Conservation (phyloP, 2,888 invertebrate species). For the Mythimna pallens region DNA sequence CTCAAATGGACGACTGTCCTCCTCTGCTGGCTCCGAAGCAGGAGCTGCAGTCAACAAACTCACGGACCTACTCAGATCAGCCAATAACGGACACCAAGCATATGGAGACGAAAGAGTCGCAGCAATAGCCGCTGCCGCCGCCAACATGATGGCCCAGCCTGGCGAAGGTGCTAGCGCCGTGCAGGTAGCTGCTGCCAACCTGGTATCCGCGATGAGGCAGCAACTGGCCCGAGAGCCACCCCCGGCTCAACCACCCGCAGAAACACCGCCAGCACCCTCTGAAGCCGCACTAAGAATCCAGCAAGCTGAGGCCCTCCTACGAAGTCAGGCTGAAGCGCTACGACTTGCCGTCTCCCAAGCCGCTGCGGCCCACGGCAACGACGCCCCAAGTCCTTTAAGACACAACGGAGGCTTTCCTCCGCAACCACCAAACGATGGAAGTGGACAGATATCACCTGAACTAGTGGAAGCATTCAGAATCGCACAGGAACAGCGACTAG, state of each 20-base stretch:
- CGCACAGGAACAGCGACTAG: conserved; percentile 94
- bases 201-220: conserved; percentile 94
- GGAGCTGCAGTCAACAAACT: conserved; percentile 92
- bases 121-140: conserved; percentile 93
- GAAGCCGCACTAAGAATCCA: conserved; percentile 94
- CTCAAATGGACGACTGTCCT: conserved; percentile 95
- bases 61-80: conserved; percentile 90
- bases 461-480: conserved; percentile 93
- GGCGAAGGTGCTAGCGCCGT: conserved; percentile 92
- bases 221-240: conserved; percentile 88
- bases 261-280: conserved; percentile 94
- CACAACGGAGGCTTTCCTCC: conserved; percentile 88
- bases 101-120: conserved; percentile 93
- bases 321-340: conserved; percentile 96
- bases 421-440: conserved; percentile 81
- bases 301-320: conserved; percentile 94
- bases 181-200: conserved; percentile 94
- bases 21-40: conserved; percentile 95
- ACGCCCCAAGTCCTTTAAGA: conserved; percentile 83
- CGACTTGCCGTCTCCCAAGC: conserved; percentile 95
- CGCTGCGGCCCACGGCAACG: conserved; percentile 89
- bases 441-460: conserved; percentile 92
- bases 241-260: conserved; percentile 93
- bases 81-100: conserved; percentile 92
- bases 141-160: conserved; percentile 91